A percentile compares a stretch with the other conserved stretches of the same genome.
These are phyloP conservation scores for Arrhamphus sclerolepis DNA, from an alignment of 2,797 vertebrate species.

Conservation along the genomic window DNA sequence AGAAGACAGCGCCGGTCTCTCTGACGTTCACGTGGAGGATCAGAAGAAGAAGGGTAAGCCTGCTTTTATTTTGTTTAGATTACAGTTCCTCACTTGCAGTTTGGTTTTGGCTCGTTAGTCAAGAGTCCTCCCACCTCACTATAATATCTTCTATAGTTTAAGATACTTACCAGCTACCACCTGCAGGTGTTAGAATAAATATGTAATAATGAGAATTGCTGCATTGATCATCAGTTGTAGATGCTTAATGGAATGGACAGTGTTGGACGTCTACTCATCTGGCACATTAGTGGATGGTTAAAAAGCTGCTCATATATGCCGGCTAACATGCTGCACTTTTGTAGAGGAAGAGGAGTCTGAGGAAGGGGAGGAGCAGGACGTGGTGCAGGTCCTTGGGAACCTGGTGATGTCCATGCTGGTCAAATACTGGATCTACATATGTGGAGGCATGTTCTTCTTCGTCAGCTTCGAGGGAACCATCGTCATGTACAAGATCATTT, in stretches of 20 bases:
- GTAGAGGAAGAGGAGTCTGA: constrained; percentile 79
- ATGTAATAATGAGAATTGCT: too few species aligned
- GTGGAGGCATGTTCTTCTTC: constrained; percentile 99
- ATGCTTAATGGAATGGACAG: too few species aligned
- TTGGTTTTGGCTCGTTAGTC: too few species aligned
- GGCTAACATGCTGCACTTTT: constrained; percentile 13
- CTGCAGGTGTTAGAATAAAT: too few species aligned
- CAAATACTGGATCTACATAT: constrained; percentile 99
- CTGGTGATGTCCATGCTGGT: constrained; percentile 94
- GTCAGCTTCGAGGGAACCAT: constrained; percentile 97
- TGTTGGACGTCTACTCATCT: too few species aligned
- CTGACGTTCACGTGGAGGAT: constrained; percentile 88
- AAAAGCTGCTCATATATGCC: background rate
- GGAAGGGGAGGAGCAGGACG: constrained; percentile 85
- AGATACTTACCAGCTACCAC: background rate
- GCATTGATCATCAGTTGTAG: too few species aligned
- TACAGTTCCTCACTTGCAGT: background rate
- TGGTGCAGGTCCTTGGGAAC: constrained; percentile 93
- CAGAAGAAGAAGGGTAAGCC: constrained; percentile 86
- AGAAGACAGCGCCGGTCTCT: constrained; percentile 83
- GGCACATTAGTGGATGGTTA: background rate
- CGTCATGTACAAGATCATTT: constrained; percentile 99
- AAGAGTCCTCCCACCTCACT: background rate
- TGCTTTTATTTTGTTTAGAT: constrained; percentile 14
- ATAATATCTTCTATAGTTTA: background rate